Conservation (phyloP, 2,113 vertebrate species). For the Hystrix cristata region DNA sequence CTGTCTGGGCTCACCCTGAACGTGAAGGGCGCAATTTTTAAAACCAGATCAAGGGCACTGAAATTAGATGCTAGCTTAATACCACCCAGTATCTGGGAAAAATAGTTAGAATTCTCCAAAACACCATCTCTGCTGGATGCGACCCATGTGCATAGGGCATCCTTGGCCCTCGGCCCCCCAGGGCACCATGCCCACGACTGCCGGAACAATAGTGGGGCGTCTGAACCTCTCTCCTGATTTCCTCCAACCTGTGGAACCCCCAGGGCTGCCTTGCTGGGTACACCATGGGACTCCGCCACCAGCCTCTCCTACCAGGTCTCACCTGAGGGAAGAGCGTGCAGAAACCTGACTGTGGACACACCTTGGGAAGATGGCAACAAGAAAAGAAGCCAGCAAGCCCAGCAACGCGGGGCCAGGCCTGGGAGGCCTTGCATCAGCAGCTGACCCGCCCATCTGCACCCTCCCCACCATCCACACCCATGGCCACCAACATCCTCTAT, state of each 20-base stretch:
- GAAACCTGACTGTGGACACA: neutral
- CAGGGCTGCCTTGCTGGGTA: neutral
- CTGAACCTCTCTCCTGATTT: neutral
- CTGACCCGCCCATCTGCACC: neutral
- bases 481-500: accelerated
- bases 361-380: neutral
- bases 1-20: neutral
- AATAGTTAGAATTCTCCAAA: neutral
- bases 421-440: accelerated
- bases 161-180: accelerated
- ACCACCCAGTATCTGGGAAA: neutral
- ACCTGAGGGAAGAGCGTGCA: neutral
- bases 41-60: neutral
- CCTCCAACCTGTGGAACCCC: neutral
- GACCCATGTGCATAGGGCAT: neutral
- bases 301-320: neutral
- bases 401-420: neutral
- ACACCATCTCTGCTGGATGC: neutral
- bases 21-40: neutral
- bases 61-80: neutral
- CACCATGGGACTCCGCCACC: neutral
- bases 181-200: neutral
- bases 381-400: neutral
- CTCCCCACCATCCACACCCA: accelerated
- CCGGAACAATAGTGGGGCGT: neutral